Evolutionary conservation across 2,797 vertebrate species (phyloP).

Genomic region (Petrocephalus schoutedeni): DNA sequence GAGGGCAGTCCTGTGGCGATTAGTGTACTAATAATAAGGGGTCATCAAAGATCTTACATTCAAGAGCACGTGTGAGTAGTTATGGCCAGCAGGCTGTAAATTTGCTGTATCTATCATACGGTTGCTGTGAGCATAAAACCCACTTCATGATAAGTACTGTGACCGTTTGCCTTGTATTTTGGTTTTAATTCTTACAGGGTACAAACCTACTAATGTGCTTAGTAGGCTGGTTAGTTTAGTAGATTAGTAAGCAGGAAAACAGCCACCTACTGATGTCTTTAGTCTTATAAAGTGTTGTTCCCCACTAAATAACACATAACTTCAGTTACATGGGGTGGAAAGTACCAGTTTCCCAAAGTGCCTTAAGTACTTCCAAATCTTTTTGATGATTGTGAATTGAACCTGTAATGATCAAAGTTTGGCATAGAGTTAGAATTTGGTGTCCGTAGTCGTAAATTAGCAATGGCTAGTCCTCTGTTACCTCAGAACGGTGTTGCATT

Average conservation of each 20-base stretch:
- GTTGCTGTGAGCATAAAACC: not conserved
- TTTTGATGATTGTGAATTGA: not conserved
- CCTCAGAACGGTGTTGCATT: not conserved
- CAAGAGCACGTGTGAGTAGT: not conserved
- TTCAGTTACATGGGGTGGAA: not conserved
- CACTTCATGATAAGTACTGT: not conserved
- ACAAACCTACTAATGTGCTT: not conserved
- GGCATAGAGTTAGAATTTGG: not conserved
- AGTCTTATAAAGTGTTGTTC: not conserved
- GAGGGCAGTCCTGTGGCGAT: constrained; percentile 32
- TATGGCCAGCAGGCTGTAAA: not conserved
- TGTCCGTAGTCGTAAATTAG: not conserved
- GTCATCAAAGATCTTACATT: not conserved
- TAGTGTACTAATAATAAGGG: not conserved
- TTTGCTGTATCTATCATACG: not conserved
- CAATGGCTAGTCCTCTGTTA: not conserved
- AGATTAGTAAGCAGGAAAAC: constrained; percentile 1
- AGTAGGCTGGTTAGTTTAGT: not conserved
- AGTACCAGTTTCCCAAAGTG: constrained; percentile 6
- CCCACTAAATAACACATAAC: not conserved
- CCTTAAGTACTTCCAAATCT: constrained; percentile 21
- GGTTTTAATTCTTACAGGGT: constrained; percentile 3
- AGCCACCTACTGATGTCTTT: not conserved
- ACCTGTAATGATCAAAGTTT: not conserved
- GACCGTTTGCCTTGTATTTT: not conserved